These are phyloP conservation scores for Neosilurus mollespiculum DNA, from an alignment of 2,797 vertebrate genomes.

Conservation along the genomic window DNA sequence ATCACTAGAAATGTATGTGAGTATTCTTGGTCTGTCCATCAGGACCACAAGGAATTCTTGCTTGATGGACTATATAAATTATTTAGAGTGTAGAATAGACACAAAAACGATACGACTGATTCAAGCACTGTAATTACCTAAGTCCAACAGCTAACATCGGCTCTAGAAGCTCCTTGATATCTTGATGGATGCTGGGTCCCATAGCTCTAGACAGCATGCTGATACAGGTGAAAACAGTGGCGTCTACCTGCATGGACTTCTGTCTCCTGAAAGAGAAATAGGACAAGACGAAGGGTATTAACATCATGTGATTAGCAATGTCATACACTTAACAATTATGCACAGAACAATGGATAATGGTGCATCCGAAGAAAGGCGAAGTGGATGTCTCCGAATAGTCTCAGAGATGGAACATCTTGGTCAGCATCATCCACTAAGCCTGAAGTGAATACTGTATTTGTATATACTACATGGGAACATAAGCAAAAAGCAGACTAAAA, in stretches of 20 bases:
- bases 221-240: slow-evolving; percentile 97
- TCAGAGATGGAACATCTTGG: too few relatives aligned
- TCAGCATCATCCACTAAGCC: too few relatives aligned
- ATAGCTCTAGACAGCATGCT: slow-evolving; percentile 97
- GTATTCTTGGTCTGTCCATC: not conserved
- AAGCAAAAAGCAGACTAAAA: too few relatives aligned
- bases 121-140: slow-evolving; percentile 71
- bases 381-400: too few relatives aligned
- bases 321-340: not conserved
- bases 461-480: too few relatives aligned
- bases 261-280: slow-evolving; percentile 79
- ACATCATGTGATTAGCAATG: not conserved
- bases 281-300: not conserved
- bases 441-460: too few relatives aligned
- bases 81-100: not conserved
- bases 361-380: too few relatives aligned
- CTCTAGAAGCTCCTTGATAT: slow-evolving; percentile 96
- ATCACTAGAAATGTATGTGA: not conserved
- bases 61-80: not conserved
- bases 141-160: slow-evolving; percentile 97
- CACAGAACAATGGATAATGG: too few relatives aligned
- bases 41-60: not conserved
- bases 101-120: not conserved
- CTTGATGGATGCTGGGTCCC: slow-evolving; percentile 95
- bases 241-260: slow-evolving; percentile 96